A percentile compares a stretch with the other conserved stretches of the same genome.
These are phyloP conservation scores for Campylomormyrus numenius DNA, from an alignment of 2,113 vertebrate genomes.

Conservation along the genomic window DNA sequence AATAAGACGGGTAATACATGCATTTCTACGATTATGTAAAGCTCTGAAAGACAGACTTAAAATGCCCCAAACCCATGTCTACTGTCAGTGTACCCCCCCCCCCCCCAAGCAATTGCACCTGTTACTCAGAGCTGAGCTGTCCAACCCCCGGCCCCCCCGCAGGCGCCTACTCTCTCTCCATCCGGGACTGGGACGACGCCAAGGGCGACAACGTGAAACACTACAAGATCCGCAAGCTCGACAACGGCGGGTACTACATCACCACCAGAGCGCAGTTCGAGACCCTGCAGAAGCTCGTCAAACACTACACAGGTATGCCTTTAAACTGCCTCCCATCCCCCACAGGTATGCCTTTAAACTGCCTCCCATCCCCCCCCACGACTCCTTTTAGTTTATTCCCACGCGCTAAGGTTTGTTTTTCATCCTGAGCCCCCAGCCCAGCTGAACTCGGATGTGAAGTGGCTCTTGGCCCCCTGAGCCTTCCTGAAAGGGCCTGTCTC, in stretches of 20 bases:
- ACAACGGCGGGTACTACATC: slow-evolving; percentile 96
- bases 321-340: background rate
- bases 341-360: background rate
- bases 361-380: background rate
- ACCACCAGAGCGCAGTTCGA: slow-evolving; percentile 96
- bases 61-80: no score
- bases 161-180: slow-evolving; percentile 96
- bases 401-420: background rate
- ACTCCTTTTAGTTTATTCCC: background rate
- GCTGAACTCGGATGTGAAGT: background rate
- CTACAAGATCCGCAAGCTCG: slow-evolving; percentile 98
- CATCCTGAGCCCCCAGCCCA: background rate
- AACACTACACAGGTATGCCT: slow-evolving; percentile 85
- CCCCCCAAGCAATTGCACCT: background rate
- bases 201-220: slow-evolving; percentile 98
- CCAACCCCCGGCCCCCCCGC: background rate
- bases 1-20: no score
- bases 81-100: no score
- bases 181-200: slow-evolving; percentile 93
- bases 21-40: no score
- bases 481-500: background rate
- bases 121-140: background rate
- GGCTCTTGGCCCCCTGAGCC: background rate
- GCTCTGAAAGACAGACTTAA: no score
- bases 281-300: slow-evolving; percentile 89